Conservation (phyloP, 2,888 invertebrate genomes). For the Biston betularia region DNA sequence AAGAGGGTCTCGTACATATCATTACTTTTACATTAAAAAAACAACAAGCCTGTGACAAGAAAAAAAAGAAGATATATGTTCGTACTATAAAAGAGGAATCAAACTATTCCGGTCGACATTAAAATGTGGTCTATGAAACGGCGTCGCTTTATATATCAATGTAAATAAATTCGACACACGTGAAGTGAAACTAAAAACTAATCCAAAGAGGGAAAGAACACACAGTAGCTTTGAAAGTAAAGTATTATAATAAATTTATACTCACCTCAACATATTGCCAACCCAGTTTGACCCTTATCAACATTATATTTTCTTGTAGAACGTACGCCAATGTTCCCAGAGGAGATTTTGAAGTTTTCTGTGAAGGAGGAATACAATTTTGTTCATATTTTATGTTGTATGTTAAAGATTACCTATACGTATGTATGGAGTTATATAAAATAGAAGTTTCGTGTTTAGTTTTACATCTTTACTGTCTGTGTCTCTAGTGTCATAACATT, state of each 20-base stretch:
- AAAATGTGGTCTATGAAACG: too few relatives aligned
- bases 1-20: too few relatives aligned
- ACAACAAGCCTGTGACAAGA: neutral
- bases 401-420: neutral
- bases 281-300: slow-evolving; percentile 68
- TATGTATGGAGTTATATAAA: too few relatives aligned
- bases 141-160: neutral
- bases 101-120: too few relatives aligned
- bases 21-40: too few relatives aligned
- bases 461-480: too few relatives aligned
- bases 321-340: slow-evolving; percentile 75
- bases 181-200: neutral
- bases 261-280: slow-evolving; percentile 74
- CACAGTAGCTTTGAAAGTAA: slow-evolving; percentile 12
- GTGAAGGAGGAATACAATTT: slow-evolving; percentile 31
- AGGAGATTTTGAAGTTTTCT: slow-evolving; percentile 66
- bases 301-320: slow-evolving; percentile 68
- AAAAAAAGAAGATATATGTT: too few relatives aligned
- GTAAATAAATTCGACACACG: neutral
- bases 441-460: too few relatives aligned
- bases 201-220: neutral
- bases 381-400: slow-evolving; percentile 38
- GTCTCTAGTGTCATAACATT: too few relatives aligned
- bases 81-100: too few relatives aligned
- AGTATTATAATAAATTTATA: slow-evolving; percentile 32